Percentiles rank a stretch among this genome's conserved stretches.
These are phyloP conservation scores for Myotis yumanensis DNA, from an alignment of 2,113 vertebrate species.

Conservation along the genomic window DNA sequence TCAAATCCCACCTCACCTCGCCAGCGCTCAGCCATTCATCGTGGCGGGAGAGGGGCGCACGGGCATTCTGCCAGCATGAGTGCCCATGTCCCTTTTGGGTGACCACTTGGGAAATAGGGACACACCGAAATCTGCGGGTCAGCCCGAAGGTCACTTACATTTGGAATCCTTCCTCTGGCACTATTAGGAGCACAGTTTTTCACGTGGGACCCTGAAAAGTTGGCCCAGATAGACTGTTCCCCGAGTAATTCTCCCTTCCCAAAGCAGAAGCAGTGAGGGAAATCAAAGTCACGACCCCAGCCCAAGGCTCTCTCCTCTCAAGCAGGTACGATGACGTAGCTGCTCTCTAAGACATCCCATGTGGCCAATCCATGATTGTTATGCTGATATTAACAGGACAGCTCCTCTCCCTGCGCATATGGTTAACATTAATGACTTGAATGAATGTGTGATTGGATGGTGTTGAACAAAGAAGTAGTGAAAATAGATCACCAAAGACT, in stretches of 20 bases:
- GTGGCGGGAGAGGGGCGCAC: slow-evolving; percentile 43
- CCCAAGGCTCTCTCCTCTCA: background rate
- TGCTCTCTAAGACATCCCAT: background rate
- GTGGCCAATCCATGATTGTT: background rate
- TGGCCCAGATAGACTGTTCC: background rate
- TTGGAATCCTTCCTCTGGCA: slow-evolving; percentile 57
- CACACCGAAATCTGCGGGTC: slow-evolving; percentile 62
- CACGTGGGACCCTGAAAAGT: slow-evolving; percentile 38
- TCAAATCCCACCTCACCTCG: slow-evolving; percentile 66
- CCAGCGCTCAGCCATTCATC: slow-evolving; percentile 35
- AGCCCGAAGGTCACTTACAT: slow-evolving; percentile 69
- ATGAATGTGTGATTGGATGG: slow-evolving; percentile 7
- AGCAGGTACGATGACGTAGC: background rate
- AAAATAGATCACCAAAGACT: background rate
- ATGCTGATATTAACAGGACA: background rate
- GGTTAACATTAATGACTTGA: slow-evolving; percentile 35
- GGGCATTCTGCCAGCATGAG: slow-evolving; percentile 44
- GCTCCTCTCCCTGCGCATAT: background rate
- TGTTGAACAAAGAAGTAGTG: slow-evolving; percentile 17
- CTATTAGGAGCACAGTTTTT: background rate
- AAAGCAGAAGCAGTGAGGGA: background rate
- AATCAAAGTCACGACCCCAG: background rate
- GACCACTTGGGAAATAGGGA: slow-evolving; percentile 65
- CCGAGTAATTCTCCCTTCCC: background rate
- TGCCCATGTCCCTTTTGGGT: slow-evolving; percentile 67